Percentiles rank a stretch among this genome's conserved stretches.
Conservation (phyloP, 1,140 invertebrate genomes). For the Streblospio benedicti region DNA sequence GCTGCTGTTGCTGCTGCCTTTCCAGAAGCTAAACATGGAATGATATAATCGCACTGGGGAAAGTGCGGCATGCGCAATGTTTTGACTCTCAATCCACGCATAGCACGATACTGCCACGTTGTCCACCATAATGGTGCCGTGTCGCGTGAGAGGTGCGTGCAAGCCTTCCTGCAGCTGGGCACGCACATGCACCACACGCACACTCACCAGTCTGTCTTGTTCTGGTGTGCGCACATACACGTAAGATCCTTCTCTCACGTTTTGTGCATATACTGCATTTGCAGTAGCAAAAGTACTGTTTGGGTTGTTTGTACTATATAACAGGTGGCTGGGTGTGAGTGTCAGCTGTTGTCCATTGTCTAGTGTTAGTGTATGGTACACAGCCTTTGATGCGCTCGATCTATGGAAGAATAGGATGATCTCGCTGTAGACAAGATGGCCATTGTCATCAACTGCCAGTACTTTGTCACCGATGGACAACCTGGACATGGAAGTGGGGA, state of each 20-base stretch:
- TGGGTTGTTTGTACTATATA: background rate
- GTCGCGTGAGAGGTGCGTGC: conserved; percentile 77
- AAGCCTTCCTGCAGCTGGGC: conserved; percentile 60
- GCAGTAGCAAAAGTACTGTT: background rate
- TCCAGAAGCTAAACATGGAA: too few species aligned
- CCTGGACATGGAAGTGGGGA: conserved; percentile 50
- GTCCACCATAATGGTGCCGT: conserved; percentile 82
- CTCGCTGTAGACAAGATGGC: conserved; percentile 67
- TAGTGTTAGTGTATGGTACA: conserved; percentile 65
- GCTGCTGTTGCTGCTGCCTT: too few species aligned
- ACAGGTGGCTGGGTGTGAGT: conserved; percentile 75
- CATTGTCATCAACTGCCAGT: conserved; percentile 61
- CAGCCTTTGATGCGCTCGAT: conserved; percentile 56
- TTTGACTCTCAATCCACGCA: conserved; percentile 75
- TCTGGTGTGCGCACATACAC: conserved; percentile 25
- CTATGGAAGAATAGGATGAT: conserved; percentile 84
- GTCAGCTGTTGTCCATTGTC: conserved; percentile 60
- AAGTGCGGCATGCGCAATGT: conserved; percentile 73
- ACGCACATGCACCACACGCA: conserved; percentile 56
- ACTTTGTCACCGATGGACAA: conserved; percentile 71
- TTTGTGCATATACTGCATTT: conserved; percentile 35
- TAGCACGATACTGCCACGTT: conserved; percentile 88
- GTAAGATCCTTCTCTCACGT: conserved; percentile 42
- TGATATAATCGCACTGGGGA: conserved; percentile 65
- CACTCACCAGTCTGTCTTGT: conserved; percentile 37